phyloP scores from a whole-genome alignment of 2,797 vertebrate genomes.

The Sebastolobus altivelis region DNA sequence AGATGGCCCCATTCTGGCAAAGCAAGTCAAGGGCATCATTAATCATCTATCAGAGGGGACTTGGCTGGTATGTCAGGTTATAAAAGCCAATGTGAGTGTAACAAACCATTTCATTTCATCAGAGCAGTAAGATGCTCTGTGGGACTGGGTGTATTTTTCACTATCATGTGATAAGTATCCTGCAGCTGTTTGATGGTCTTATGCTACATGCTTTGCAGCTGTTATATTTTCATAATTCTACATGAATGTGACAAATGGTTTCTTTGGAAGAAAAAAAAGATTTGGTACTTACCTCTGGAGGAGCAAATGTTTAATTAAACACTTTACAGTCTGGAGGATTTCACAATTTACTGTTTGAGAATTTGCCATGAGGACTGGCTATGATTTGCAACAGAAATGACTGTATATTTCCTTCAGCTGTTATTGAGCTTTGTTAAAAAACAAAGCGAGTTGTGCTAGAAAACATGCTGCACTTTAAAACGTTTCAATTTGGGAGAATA shows the following conservation, averaged over 20 bases:
- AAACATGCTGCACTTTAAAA: background rate
- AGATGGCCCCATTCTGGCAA: conserved; percentile 68
- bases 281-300: conserved; percentile 45
- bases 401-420: conserved; percentile 38
- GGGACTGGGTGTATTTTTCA: background rate
- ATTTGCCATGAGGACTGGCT: conserved; percentile 29
- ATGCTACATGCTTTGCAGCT: conserved; percentile 6
- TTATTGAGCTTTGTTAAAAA: conserved; percentile 24
- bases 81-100: conserved; percentile 48
- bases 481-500: background rate
- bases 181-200: conserved; percentile 27
- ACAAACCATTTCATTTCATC: conserved; percentile 40
- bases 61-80: conserved; percentile 64
- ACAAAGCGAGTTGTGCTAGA: background rate
- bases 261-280: conserved; percentile 13
- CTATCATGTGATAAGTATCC: conserved; percentile 17
- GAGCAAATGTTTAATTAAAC: conserved; percentile 66
- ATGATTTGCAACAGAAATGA: conserved; percentile 41
- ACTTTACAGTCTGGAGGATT: conserved; percentile 65
- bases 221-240: conserved; percentile 18
- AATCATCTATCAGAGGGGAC: conserved; percentile 69
- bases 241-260: conserved; percentile 31
- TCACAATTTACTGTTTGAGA: conserved; percentile 49
- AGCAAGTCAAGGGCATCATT: conserved; percentile 60
- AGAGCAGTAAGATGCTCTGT: background rate